Conservation (phyloP, 2,888 invertebrate genomes). For the Malthinus flaveolus region DNA sequence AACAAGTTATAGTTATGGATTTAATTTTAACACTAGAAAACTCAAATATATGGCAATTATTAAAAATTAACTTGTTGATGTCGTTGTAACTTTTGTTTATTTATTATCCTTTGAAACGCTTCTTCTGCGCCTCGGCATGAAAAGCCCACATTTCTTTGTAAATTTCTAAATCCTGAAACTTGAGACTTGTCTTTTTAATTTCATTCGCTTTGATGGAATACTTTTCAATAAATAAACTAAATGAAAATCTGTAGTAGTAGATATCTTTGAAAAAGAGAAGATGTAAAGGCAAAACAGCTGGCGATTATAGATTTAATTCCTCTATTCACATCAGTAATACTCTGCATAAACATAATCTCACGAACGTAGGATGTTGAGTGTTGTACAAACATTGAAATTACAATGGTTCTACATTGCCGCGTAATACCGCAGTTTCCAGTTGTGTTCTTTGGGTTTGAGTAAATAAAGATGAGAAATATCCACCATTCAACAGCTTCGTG, state of each 20-base stretch:
- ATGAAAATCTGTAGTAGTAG: background rate
- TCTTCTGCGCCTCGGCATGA: no score
- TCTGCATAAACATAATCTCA: constrained; percentile 44
- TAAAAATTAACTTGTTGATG: no score
- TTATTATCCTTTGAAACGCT: no score
- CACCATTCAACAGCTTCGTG: background rate
- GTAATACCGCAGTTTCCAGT: constrained; percentile 24
- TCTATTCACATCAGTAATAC: constrained; percentile 44
- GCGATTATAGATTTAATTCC: constrained; percentile 45
- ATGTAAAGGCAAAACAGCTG: constrained; percentile 34
- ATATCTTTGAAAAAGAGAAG: constrained; percentile 2
- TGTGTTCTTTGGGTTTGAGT: constrained; percentile 19
- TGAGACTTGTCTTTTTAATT: no score
- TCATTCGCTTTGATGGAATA: no score
- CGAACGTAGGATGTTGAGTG: constrained; percentile 41
- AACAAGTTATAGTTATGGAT: no score
- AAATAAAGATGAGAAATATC: constrained; percentile 17
- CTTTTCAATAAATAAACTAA: no score
- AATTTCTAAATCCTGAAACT: no score
- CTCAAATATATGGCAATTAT: no score
- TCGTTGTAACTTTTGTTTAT: no score
- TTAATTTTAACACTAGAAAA: no score
- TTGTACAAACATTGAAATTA: constrained; percentile 43
- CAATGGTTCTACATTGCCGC: constrained; percentile 31
- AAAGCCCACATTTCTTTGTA: no score